phyloP scores from a whole-genome alignment of 1,140 invertebrate species.

The Drosophila arawakana region DNA sequence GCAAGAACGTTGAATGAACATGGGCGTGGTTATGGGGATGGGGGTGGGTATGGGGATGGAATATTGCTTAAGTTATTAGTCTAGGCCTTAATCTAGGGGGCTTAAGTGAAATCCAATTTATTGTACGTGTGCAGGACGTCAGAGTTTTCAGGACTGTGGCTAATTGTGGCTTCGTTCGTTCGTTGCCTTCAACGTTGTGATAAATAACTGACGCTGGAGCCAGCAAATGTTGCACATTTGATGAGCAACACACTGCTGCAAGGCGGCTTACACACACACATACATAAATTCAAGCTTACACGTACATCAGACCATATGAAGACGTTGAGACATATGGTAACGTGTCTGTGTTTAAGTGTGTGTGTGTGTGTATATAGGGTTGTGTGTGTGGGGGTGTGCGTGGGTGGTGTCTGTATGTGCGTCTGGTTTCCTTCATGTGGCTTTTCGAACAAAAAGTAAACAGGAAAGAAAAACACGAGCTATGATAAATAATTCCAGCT shows the following conservation, averaged over 20 bases:
- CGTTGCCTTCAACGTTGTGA: conserved; percentile 40
- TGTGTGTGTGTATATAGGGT: conserved; percentile 14
- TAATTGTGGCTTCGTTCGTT: conserved; percentile 56
- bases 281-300: conserved; percentile 12
- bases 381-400: not conserved
- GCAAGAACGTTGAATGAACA: not conserved
- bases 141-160: conserved; percentile 26
- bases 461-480: conserved; percentile 70
- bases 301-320: conserved; percentile 58
- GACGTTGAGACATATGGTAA: conserved; percentile 24
- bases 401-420: conserved; percentile 2
- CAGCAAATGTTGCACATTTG: conserved; percentile 60
- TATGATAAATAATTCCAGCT: conserved; percentile 73
- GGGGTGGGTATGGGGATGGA: conserved; percentile 1
- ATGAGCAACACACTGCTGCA: conserved; percentile 39
- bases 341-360: conserved; percentile 36
- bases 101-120: conserved; percentile 75
- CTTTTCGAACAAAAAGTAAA: conserved; percentile 78
- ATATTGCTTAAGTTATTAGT: conserved; percentile 62
- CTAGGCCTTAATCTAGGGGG: conserved; percentile 68
- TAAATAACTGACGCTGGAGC: conserved; percentile 43
- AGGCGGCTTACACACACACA: not conserved
- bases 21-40: not conserved
- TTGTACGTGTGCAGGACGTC: conserved; percentile 67
- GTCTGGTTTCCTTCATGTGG: conserved; percentile 69